A percentile compares a stretch with the other conserved stretches of the same genome.
Conservation (phyloP, 2,888 invertebrate species). For the Griposia aprilina region DNA sequence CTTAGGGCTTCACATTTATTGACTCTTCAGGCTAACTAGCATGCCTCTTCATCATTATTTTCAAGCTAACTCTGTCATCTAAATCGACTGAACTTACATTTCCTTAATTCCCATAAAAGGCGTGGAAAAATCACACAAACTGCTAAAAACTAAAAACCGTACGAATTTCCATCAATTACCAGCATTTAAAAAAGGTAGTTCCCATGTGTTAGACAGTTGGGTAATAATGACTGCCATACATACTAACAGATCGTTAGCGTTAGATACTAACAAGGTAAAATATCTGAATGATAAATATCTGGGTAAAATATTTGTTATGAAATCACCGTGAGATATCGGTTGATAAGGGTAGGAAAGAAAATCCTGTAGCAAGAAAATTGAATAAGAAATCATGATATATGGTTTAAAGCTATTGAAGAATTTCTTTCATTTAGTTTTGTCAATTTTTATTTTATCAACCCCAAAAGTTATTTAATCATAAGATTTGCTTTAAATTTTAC, state of each 20-base stretch:
- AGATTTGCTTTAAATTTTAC: too few species aligned
- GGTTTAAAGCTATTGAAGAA: not conserved
- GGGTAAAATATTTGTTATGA: not conserved
- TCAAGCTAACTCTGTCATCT: not conserved
- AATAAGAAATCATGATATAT: not conserved
- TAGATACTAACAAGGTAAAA: constrained; percentile 16
- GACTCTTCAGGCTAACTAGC: not conserved
- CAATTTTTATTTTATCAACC: not conserved
- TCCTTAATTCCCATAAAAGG: constrained; percentile 32
- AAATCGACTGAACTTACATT: not conserved
- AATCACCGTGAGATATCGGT: not conserved
- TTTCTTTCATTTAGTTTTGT: not conserved
- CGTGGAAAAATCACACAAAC: constrained; percentile 50
- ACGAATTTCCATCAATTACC: constrained; percentile 47
- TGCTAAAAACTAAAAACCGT: constrained; percentile 27
- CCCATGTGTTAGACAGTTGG: constrained; percentile 43
- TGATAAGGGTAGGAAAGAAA: not conserved
- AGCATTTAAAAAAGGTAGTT: constrained; percentile 46
- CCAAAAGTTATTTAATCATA: too few species aligned
- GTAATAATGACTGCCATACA: constrained; percentile 46
- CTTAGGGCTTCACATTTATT: not conserved
- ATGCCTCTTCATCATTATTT: not conserved
- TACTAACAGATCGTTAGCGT: constrained; percentile 28
- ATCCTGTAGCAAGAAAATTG: not conserved
- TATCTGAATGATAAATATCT: not conserved